Conservation (phyloP, 2,888 invertebrate species). For the Tetragonisca angustula region DNA sequence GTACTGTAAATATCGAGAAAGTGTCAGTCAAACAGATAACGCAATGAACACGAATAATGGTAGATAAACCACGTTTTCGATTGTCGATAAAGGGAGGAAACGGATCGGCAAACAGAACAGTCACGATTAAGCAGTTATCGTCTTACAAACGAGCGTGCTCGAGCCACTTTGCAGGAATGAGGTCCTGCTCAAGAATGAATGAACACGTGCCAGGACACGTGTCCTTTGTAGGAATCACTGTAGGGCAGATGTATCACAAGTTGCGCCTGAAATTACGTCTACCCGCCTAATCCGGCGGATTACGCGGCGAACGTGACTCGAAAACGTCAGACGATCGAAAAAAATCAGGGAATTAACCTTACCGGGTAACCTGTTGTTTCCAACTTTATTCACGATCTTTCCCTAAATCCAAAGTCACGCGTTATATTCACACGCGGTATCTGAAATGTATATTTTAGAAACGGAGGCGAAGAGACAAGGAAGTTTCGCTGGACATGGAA, state of each 20-base stretch:
- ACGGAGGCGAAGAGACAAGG: too few relatives aligned
- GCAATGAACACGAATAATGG: background rate
- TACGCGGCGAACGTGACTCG: constrained; percentile 74
- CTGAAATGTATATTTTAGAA: background rate
- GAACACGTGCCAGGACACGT: constrained; percentile 80
- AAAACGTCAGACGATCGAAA: constrained; percentile 24
- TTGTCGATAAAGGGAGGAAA: constrained; percentile 12
- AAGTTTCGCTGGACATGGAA: background rate
- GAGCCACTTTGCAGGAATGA: constrained; percentile 81
- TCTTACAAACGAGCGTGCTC: constrained; percentile 30
- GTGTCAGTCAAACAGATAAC: background rate
- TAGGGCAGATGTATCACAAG: constrained; percentile 81
- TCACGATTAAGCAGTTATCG: constrained; percentile 26
- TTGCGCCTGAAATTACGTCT: constrained; percentile 65
- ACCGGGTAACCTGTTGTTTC: constrained; percentile 1
- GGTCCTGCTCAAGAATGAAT: constrained; percentile 67
- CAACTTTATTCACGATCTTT: background rate
- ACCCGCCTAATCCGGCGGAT: constrained; percentile 78
- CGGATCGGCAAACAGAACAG: constrained; percentile 26
- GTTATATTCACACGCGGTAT: background rate
- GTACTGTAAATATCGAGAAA: background rate
- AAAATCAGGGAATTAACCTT: background rate
- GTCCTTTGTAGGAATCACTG: constrained; percentile 75
- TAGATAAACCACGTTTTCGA: constrained; percentile 29
- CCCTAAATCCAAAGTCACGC: background rate